Conservation (phyloP, 2,797 vertebrate genomes). For the Gastrophryne carolinensis region DNA sequence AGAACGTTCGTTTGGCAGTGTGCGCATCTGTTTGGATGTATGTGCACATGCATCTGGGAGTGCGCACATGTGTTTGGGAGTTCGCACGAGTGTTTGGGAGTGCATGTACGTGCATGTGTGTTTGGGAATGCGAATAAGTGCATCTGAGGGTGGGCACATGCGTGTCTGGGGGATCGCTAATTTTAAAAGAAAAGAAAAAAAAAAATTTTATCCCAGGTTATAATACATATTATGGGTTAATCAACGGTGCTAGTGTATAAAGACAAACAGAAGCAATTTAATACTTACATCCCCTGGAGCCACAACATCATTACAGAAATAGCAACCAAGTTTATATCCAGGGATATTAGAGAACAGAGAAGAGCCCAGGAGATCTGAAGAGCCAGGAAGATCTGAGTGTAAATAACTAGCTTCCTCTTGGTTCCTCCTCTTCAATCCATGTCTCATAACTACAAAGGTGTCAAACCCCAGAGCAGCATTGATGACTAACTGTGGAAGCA, state of each 20-base stretch:
- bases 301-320: slow-evolving; percentile 98
- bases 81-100: too few species aligned
- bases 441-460: slow-evolving; percentile 98
- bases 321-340: slow-evolving; percentile 95
- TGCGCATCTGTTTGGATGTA: too few species aligned
- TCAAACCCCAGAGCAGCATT: slow-evolving; percentile 96
- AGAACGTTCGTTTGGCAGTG: too few species aligned
- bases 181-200: too few species aligned
- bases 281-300: slow-evolving; percentile 93
- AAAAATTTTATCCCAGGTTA: too few species aligned
- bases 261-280: background rate
- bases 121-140: too few species aligned
- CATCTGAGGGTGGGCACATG: too few species aligned
- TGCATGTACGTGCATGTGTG: too few species aligned
- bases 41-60: too few species aligned
- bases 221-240: too few species aligned
- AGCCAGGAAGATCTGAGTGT: slow-evolving; percentile 17
- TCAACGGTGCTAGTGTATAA: background rate
- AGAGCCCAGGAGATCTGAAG: slow-evolving; percentile 71
- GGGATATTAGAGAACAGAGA: slow-evolving; percentile 98
- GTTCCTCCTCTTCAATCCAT: slow-evolving; percentile 84
- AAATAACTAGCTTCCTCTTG: slow-evolving; percentile 65
- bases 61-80: too few species aligned
- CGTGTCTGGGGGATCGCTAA: too few species aligned
- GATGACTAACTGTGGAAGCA: slow-evolving; percentile 80